Percentiles rank a stretch among this genome's conserved stretches.
Evolutionary conservation across 2,888 invertebrate genomes (phyloP).

Genomic region (Zaprionus lineosus): DNA sequence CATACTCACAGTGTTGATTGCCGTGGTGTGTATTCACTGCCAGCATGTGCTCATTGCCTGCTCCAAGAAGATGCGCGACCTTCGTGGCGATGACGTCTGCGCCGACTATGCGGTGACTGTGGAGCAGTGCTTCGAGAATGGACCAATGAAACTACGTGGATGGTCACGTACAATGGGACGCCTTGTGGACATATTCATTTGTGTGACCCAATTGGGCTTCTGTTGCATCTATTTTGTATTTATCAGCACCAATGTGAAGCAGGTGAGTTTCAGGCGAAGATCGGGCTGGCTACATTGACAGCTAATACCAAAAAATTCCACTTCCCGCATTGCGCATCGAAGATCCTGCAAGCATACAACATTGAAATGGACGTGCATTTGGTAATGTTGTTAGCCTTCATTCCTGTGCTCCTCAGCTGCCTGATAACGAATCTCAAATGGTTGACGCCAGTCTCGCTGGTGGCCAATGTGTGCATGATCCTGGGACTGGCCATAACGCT

Average conservation of each 20-base stretch:
- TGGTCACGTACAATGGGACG: slow-evolving; percentile 87
- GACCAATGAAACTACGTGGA: slow-evolving; percentile 86
- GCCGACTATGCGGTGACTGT: slow-evolving; percentile 93
- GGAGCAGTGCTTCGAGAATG: slow-evolving; percentile 90
- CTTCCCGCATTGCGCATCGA: slow-evolving; percentile 24
- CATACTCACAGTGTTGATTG: slow-evolving; percentile 90
- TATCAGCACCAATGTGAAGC: slow-evolving; percentile 92
- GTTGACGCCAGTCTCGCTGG: slow-evolving; percentile 93
- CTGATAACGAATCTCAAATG: slow-evolving; percentile 91
- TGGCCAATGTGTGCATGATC: slow-evolving; percentile 94
- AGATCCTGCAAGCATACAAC: slow-evolving; percentile 88
- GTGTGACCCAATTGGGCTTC: slow-evolving; percentile 98
- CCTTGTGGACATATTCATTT: slow-evolving; percentile 92
- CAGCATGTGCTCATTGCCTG: slow-evolving; percentile 94
- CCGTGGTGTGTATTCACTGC: slow-evolving; percentile 94
- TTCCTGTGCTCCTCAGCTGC: slow-evolving; percentile 90
- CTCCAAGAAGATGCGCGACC: slow-evolving; percentile 86
- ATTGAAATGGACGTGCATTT: slow-evolving; percentile 85
- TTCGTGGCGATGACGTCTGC: slow-evolving; percentile 84
- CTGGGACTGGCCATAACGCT: slow-evolving; percentile 92
- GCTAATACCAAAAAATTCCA: background rate
- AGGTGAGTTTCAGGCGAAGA: slow-evolving; percentile 83
- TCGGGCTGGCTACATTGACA: background rate
- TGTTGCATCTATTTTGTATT: slow-evolving; percentile 99
- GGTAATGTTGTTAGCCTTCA: slow-evolving; percentile 88